Evolutionary conservation across 1,140 invertebrate species (phyloP), one percentile per base, ranked within the genome.

Genomic region (Zaprionus africanus): DNA sequence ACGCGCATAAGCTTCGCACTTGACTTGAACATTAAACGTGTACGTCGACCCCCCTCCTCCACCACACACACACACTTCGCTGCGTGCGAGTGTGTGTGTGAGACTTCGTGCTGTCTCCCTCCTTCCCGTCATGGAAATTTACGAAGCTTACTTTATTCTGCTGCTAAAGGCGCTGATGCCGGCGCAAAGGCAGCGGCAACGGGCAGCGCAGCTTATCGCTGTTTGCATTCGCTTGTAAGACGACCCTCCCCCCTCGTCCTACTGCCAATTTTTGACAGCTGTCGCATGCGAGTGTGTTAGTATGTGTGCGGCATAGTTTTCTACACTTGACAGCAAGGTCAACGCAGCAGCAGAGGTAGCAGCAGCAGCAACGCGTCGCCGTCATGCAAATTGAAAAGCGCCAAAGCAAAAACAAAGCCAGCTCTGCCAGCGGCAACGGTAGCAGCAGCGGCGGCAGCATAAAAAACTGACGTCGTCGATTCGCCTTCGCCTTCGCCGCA

Each of bases 11-110:
- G 79, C 79, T 79, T 79, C 79, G 83, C 80, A 87, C 84, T 87
- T 83, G 84, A 87, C 84, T 82, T 87, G 74, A 88, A 88, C 83
- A 83, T 86, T 87, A 82, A 86, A 86, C 79, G 84, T 81, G 68
- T 76, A 72, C 59, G 68, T 11, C 54, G 17, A 11, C 34, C n/a
- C 13, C 46, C 26, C 3, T n/a, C 46, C 51, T 2, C 22, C 22
- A 1, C 4, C 59, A 0, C 31, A 11, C 13, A 22, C 41, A 9
- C 26, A 7, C 36, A 13, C 60, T 17, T 17, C 60, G 19, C 43
- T 51, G n/a, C 28, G 17, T 26, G 11, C 28, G 41, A 9, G 7
- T 2, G 41, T 43, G 41, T 46, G 41, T 17, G n/a, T 46, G 41
- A 11, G n/a, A 5, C 2, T 46, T n/a, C n/a, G 41, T 17, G 41